Evolutionary conservation across 2,113 vertebrate genomes (phyloP).

Genomic region (Camelus bactrianus): DNA sequence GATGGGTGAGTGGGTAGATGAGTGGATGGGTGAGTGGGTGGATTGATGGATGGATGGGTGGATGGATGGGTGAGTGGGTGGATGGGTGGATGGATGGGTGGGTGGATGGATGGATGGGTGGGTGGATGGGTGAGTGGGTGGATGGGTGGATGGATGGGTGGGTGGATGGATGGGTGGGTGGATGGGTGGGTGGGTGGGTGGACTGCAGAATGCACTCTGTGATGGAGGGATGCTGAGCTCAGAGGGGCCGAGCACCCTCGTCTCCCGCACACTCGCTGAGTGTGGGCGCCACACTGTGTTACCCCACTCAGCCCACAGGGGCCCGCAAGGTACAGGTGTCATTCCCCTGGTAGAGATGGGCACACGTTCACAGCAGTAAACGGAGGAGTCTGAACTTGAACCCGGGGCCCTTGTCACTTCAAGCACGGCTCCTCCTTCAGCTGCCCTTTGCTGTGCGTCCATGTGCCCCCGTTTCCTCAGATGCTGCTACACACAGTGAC

Average conservation of each 20-base stretch:
- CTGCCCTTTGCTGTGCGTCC: neutral
- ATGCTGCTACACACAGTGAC: neutral
- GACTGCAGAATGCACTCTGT: neutral
- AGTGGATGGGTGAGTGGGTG: no score
- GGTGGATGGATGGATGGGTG: neutral
- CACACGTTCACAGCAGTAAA: neutral
- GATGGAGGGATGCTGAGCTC: neutral
- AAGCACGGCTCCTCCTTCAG: rapidly evolving
- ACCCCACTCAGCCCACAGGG: rapidly evolving
- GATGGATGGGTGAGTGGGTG: rapidly evolving
- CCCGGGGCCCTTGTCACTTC: neutral
- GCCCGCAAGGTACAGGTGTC: neutral
- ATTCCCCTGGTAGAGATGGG: neutral
- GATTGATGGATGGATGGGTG: rapidly evolving
- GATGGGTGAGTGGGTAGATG: rapidly evolving
- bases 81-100: neutral
- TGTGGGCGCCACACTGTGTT: neutral
- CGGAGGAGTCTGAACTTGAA: neutral
- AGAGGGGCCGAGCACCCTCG: neutral
- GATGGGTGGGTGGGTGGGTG: rapidly evolving
- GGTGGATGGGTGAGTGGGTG: neutral
- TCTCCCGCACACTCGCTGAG: neutral
- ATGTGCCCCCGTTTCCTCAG: neutral
- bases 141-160: rapidly evolving
- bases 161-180: neutral